Evolutionary conservation across 2,797 vertebrate species (phyloP), one percentile per base, ranked within the genome.

Genomic region (Manis pentadactyla): DNA sequence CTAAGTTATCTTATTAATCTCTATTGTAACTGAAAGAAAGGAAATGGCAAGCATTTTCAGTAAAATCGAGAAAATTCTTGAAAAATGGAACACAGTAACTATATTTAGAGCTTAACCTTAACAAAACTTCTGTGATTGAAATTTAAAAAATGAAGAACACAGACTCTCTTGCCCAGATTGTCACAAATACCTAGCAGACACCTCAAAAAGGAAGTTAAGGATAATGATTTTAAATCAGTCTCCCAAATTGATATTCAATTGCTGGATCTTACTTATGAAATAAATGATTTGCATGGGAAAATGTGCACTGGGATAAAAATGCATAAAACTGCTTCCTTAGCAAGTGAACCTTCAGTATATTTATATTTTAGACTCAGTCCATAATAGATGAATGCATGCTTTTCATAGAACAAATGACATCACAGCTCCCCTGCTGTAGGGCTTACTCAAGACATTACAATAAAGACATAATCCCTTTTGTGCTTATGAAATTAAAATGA

Each of bases 401-500:
- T 97, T 96, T 95, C 88, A 96, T 53, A 68, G 94, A 90, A 88
- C 78, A 97, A 92, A 96, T 93, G 94, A 93, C 93, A 94, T 92
- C 93, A 90, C 68, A 84, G 81, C 23, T 93, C 86, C 73, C 94
- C 71, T 96, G 87, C 93, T 96, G 94, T 96, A 96, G 89, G 84
- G 93, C 75, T 97, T 95, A 97, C 87, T 95, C 90, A 87, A 93
- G 79, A 96, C 63, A 93, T 96, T 94, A 94, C 96, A 90, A 81
- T 94, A 92, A 94, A 97, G 87, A 97, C 92, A 97, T 98, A 97
- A 97, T 97, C 95, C 97, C 94, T 96, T 97, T 97, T 97, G 96
- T 97, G 84, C 46, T 77, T 88, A 91, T 94, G 93, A 97, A 97
- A 97, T 97, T 96, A 97, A 97, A 97, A 95, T 98, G 97, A 97